Base-by-base conservation (phyloP, 2,888 invertebrate species). In the Pterostichus niger region DNA sequence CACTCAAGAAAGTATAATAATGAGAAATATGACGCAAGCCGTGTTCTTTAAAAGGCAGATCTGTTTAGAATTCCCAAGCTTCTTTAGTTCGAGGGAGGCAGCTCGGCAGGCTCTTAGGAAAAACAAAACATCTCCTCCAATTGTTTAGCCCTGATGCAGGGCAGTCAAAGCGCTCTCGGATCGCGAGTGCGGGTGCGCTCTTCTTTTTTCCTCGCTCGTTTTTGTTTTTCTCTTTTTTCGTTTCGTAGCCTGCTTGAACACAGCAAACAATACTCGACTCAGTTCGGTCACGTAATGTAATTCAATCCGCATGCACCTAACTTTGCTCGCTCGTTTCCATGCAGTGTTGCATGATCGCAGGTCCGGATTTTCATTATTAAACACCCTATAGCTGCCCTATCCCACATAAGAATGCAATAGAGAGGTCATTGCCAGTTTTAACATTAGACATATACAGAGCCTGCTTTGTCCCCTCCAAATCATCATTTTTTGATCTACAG, bases 211-310 rank as follows among this genome's bases (percentile, higher is more conserved):
- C 44, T 64, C 17, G 24, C 75, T 33, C 75, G 46, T 71, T 71
- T 40, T 40, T 40, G 40, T 40, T 40, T 40, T 82, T 54, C 33
- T 75, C 54, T 82, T 82, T 49, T 52, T 80, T 44, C 52, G 24
- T 24, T 24, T 40, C 40, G 40, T 40, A 40, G 40, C 40, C 40
- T 40, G 40, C 81, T 68, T 71, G 77, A 54, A 56, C 77, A 75
- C 59, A 73, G 79, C 61, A 61, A 64, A 79, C 79, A 64, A 64
- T 61, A 64, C 79, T 59, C 73, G 61, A 75, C 75, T 73, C 73
- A 78, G 40, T 78, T 81, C 81, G 81, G 54, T 81, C 81, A 82
- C 82, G 75, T 73, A 73, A 82, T 82, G 82, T 54, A 82, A 82
- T 82, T 82, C 82, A 82, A 82, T 82, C 82, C 75, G 64, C 82